Evolutionary conservation across 1,140 invertebrate species (phyloP).

Genomic region (Dendrolimus punctatus): DNA sequence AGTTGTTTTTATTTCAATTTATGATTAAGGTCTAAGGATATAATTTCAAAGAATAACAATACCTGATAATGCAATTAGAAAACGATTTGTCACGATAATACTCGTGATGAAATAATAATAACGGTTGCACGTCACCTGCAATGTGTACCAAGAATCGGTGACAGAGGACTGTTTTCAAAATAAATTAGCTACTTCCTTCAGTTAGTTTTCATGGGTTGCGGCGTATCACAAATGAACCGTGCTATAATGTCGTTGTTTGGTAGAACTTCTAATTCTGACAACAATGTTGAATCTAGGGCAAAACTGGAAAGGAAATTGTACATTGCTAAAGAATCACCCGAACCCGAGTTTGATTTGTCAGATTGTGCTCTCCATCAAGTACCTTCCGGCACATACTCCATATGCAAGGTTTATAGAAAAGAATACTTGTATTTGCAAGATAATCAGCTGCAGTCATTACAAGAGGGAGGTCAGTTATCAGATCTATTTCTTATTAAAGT

Average conservation of each 20-base stretch:
- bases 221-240: constrained; percentile 47
- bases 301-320: constrained; percentile 81
- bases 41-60: too few relatives aligned
- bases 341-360: constrained; percentile 82
- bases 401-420: constrained; percentile 86
- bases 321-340: constrained; percentile 82
- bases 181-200: constrained; percentile 16
- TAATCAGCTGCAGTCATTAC: constrained; percentile 79
- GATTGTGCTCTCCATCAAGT: constrained; percentile 79
- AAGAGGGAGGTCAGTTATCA: constrained; percentile 78
- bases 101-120: constrained; percentile 2
- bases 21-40: too few relatives aligned
- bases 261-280: constrained; percentile 21
- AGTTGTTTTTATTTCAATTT: too few relatives aligned
- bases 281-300: constrained; percentile 72
- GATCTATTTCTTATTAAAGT: constrained; percentile 80
- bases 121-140: constrained; percentile 8
- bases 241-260: constrained; percentile 60
- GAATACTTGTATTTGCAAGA: constrained; percentile 76
- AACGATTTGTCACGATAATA: constrained; percentile 3
- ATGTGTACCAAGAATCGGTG: constrained; percentile 29
- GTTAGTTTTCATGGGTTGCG: constrained; percentile 58
- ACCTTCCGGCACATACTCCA: constrained; percentile 81
- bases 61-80: too few relatives aligned
- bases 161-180: constrained; percentile 15